Base-by-base conservation (phyloP, 2,113 vertebrate genomes). In the Odontophorus gujanensis region DNA sequence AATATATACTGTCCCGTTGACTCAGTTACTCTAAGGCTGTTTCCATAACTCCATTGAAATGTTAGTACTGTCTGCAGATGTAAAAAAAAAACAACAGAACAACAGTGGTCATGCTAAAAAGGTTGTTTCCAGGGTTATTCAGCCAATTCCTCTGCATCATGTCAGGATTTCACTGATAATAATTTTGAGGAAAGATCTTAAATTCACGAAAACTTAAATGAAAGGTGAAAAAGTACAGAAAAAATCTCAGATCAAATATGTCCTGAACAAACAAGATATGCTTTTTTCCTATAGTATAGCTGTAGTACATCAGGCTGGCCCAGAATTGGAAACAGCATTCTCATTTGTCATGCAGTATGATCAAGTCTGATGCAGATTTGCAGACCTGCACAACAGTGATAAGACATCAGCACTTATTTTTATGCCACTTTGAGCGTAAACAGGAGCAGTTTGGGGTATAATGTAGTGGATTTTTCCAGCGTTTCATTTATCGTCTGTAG, bases 361-460 rank as follows among this genome's bases (percentile, higher is more conserved):
- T 92, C 50, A 94, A 85, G 91, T 79, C 75, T 42, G 78, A 71
- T 95, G 81, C 87, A 92, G 68, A 91, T 81, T 74, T 90, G 68
- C 79, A 96, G 78, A 87, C 73, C 91, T 96, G 93, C 59, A 57
- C 48, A 73, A 32, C 55, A 48, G 62, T 67, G 91, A 92, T 88
- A 92, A 92, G 83, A 72, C 55, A 48, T 69, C 30, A 45, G 6
- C 32, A 4, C 34, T 62, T 58, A 59, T 48, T 62, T 67, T 85
- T 71, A 66, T 75, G 61, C 62, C 62, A 58, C 51, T 53, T 0
- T 59, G 68, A 85, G 19, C 42, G 36, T 67, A 61, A 59, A 68
- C 75, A 80, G 88, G n/a, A 80, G 55, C 45, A 75, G 55, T 85
- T 73, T 91, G 58, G 71, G 28, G 25, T 68, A 87, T 40, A 69